Evolutionary conservation across 92 coral and sea anemone species (phyloP).

Genomic region (Zoanthus sociatus): DNA sequence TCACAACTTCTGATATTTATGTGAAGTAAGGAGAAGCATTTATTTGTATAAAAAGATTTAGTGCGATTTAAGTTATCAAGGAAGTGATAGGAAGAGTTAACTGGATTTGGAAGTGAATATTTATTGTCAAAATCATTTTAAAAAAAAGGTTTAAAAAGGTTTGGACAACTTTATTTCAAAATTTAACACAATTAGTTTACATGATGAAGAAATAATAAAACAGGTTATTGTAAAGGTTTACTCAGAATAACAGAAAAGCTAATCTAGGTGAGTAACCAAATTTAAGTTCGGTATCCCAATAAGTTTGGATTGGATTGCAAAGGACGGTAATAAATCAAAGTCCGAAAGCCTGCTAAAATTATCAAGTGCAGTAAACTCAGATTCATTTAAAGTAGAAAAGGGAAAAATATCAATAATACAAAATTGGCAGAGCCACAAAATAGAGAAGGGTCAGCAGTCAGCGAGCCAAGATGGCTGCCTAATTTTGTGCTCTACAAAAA

Average conservation of each 20-base stretch:
- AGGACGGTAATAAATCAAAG: slow-evolving; percentile 52
- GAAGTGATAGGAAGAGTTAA: slow-evolving; percentile 40
- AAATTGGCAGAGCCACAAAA: too few species aligned
- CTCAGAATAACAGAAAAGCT: too few species aligned
- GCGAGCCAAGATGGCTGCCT: too few species aligned
- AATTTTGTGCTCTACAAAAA: too few species aligned
- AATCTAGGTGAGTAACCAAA: too few species aligned
- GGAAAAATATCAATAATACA: too few species aligned
- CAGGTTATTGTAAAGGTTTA: too few species aligned
- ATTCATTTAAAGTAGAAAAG: slow-evolving; percentile 37
- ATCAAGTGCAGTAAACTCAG: slow-evolving; percentile 37
- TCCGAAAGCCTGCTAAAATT: slow-evolving; percentile 12
- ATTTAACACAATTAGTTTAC: too few species aligned
- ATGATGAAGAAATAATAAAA: too few species aligned
- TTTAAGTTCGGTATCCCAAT: slow-evolving; percentile 44
- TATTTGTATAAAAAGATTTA: slow-evolving; percentile 17
- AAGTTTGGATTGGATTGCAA: slow-evolving; percentile 48
- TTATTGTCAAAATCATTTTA: slow-evolving; percentile 48
- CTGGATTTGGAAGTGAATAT: slow-evolving; percentile 51
- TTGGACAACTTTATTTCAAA: too few species aligned
- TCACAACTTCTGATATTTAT: slow-evolving; percentile 54
- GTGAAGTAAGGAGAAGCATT: slow-evolving; percentile 40
- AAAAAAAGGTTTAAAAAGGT: too few species aligned
- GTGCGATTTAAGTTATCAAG: slow-evolving; percentile 29
- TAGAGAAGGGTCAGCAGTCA: too few species aligned